Conservation (phyloP, 1,140 invertebrate species). For the Maniola jurtina region DNA sequence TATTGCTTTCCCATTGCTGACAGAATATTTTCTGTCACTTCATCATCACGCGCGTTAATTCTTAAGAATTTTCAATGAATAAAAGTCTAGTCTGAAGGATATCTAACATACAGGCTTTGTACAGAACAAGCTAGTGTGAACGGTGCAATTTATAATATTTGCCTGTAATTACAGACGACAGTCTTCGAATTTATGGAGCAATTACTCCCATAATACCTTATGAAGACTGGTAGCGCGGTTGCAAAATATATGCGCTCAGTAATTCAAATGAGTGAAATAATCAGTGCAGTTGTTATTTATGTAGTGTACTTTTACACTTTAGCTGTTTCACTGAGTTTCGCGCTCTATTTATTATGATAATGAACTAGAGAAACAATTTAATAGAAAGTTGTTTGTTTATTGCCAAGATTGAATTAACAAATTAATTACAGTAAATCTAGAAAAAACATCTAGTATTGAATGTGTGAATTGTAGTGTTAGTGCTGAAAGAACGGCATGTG, state of each 20-base stretch:
- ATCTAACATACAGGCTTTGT: slow-evolving; percentile 18
- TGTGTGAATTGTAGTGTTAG: too few species aligned
- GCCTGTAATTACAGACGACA: slow-evolving; percentile 43
- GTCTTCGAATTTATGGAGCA: slow-evolving; percentile 46
- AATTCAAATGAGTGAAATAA: slow-evolving; percentile 18
- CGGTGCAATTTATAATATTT: slow-evolving; percentile 45
- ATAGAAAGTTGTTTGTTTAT: background rate
- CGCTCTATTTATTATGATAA: slow-evolving; percentile 3
- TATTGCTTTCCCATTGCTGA: too few species aligned
- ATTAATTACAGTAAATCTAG: too few species aligned
- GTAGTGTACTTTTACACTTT: background rate
- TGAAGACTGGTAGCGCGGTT: slow-evolving; percentile 15
- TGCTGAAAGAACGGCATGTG: too few species aligned
- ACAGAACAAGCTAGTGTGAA: slow-evolving; percentile 28
- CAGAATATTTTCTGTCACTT: too few species aligned
- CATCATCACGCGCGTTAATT: too few species aligned
- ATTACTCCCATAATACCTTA: slow-evolving; percentile 36
- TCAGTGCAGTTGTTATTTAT: slow-evolving; percentile 12
- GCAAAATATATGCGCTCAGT: slow-evolving; percentile 13
- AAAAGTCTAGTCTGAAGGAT: too few species aligned
- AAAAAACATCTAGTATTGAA: too few species aligned
- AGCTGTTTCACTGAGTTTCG: background rate
- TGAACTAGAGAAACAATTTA: slow-evolving; percentile 1
- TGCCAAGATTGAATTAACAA: too few species aligned
- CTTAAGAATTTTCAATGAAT: too few species aligned